Evolutionary conservation across 2,888 invertebrate species (phyloP).

Genomic region (Antitype chi): DNA sequence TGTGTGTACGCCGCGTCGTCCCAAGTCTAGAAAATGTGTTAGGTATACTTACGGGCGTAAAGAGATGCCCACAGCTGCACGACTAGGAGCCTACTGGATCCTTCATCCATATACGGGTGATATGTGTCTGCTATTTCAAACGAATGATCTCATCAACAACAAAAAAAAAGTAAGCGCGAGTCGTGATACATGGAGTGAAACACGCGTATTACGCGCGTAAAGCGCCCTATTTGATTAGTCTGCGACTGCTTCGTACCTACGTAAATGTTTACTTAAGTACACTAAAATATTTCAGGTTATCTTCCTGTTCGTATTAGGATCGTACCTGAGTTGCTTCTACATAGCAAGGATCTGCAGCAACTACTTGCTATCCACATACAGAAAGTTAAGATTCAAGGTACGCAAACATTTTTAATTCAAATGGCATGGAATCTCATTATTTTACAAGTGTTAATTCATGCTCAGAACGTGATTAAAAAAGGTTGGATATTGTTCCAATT

Average conservation of each 20-base stretch:
- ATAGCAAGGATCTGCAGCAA: conserved; percentile 82
- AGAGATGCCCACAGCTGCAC: neutral
- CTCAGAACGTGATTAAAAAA: conserved; percentile 52
- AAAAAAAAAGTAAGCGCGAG: neutral
- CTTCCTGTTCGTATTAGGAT: conserved; percentile 76
- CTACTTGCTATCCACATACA: conserved; percentile 80
- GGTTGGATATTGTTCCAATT: conserved; percentile 30
- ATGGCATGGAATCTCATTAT: conserved; percentile 10
- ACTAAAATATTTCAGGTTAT: conserved; percentile 74
- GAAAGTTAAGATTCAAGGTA: conserved; percentile 85
- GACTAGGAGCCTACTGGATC: no score
- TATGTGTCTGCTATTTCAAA: neutral
- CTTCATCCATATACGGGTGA: neutral
- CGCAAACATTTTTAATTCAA: conserved; percentile 45
- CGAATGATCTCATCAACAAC: neutral
- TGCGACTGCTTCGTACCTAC: neutral
- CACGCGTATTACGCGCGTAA: neutral
- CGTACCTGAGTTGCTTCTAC: conserved; percentile 81
- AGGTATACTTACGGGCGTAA: no score
- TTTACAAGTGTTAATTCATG: conserved; percentile 36
- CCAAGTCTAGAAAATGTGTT: no score
- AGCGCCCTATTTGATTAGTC: neutral
- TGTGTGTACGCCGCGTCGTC: neutral
- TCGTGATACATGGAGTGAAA: neutral
- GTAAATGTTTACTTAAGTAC: neutral